A percentile compares a stretch with the other conserved stretches of the same genome.
Conservation (phyloP, 2,113 vertebrate species). For the Rhea americana region DNA sequence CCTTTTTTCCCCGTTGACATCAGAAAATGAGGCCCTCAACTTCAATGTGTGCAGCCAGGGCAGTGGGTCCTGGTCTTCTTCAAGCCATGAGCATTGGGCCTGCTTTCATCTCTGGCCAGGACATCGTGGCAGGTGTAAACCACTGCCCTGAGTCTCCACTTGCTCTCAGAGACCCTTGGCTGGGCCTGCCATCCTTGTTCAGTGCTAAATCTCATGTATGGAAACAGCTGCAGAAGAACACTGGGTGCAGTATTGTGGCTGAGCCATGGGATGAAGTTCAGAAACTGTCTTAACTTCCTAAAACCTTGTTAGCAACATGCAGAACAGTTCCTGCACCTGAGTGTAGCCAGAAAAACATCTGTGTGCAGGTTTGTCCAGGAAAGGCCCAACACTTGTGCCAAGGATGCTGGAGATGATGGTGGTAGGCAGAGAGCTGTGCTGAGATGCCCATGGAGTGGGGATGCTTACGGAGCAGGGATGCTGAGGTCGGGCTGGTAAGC, state of each 20-base stretch:
- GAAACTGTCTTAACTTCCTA: neutral
- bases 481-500: no score
- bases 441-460: neutral
- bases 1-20: neutral
- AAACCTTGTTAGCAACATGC: neutral
- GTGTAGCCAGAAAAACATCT: neutral
- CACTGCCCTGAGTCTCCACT: no score
- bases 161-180: neutral
- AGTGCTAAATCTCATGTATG: accelerated
- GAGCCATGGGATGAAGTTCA: neutral
- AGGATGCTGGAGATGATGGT: neutral
- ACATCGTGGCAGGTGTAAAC: neutral
- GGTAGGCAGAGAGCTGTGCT: neutral
- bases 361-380: neutral
- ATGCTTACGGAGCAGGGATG: neutral
- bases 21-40: neutral
- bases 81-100: no score
- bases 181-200: neutral
- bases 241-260: accelerated
- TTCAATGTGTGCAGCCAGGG: neutral
- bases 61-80: neutral
- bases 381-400: neutral
- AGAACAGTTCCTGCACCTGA: accelerated
- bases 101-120: neutral
- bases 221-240: neutral